These are phyloP conservation scores for Orycteropus afer DNA, from an alignment of 2,113 vertebrate species.

Conservation along the genomic window DNA sequence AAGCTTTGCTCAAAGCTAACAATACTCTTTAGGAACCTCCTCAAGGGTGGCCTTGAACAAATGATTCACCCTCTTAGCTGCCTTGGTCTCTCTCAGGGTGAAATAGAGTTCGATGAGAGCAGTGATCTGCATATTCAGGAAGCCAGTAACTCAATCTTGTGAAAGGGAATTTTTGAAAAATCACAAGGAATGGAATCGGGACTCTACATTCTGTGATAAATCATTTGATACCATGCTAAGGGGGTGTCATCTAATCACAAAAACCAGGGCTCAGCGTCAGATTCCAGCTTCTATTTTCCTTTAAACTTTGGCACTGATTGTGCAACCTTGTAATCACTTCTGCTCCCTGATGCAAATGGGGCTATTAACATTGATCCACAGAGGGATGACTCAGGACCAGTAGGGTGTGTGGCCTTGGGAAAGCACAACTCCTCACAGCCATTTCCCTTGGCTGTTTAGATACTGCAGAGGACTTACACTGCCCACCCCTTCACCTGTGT, in stretches of 20 bases:
- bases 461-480: too few species aligned
- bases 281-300: conserved; percentile 28
- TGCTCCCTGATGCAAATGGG: not conserved
- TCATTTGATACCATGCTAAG: not conserved
- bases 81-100: not conserved
- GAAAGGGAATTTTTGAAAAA: not conserved
- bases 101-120: not conserved
- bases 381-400: not conserved
- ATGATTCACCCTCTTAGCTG: not conserved
- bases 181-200: not conserved
- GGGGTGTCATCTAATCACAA: not conserved
- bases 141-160: not conserved
- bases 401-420: rapidly evolving
- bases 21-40: not conserved
- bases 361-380: rapidly evolving
- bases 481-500: not conserved
- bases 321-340: not conserved
- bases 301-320: not conserved
- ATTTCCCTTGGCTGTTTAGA: not conserved
- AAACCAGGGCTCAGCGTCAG: not conserved
- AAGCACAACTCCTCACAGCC: rapidly evolving
- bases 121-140: not conserved
- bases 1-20: not conserved
- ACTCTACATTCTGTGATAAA: not conserved
- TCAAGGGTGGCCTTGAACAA: conserved; percentile 31